phyloP scores from a whole-genome alignment of 2,888 invertebrate species.

The Teinopalpus imperialis region DNA sequence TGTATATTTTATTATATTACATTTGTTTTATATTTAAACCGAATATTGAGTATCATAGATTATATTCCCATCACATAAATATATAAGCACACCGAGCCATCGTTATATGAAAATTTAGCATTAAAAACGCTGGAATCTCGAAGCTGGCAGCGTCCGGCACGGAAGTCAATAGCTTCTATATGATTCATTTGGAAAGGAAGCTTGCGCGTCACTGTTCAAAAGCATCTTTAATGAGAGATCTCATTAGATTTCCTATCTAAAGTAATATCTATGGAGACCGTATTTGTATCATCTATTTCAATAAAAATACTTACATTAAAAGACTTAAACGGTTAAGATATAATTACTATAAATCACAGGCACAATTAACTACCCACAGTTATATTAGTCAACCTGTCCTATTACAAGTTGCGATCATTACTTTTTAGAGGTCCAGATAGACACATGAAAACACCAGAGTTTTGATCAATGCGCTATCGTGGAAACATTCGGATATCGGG shows the following conservation, averaged over 20 bases:
- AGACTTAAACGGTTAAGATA: too few relatives aligned
- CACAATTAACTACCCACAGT: too few relatives aligned
- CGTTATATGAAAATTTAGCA: slow-evolving; percentile 66
- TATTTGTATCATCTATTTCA: too few relatives aligned
- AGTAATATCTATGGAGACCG: background rate
- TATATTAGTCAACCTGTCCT: too few relatives aligned
- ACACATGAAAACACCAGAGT: too few relatives aligned
- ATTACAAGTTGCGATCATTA: too few relatives aligned
- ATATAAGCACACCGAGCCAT: slow-evolving; percentile 51
- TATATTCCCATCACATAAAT: slow-evolving; percentile 14
- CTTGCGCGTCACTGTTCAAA: slow-evolving; percentile 51
- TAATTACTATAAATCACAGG: too few relatives aligned
- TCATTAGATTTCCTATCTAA: slow-evolving; percentile 50
- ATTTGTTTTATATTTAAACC: background rate
- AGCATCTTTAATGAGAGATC: slow-evolving; percentile 60
- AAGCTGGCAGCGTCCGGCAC: slow-evolving; percentile 48
- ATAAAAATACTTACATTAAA: too few relatives aligned
- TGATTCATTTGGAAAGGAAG: slow-evolving; percentile 62
- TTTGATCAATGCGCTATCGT: too few relatives aligned
- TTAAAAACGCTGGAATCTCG: slow-evolving; percentile 53
- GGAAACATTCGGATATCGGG: too few relatives aligned
- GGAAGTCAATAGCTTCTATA: slow-evolving; percentile 55
- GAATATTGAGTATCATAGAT: background rate
- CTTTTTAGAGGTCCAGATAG: too few relatives aligned
- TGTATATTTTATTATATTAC: slow-evolving; percentile 3